phyloP scores from a whole-genome alignment of 2,797 vertebrate genomes.

The Bryconaethiops microstoma region DNA sequence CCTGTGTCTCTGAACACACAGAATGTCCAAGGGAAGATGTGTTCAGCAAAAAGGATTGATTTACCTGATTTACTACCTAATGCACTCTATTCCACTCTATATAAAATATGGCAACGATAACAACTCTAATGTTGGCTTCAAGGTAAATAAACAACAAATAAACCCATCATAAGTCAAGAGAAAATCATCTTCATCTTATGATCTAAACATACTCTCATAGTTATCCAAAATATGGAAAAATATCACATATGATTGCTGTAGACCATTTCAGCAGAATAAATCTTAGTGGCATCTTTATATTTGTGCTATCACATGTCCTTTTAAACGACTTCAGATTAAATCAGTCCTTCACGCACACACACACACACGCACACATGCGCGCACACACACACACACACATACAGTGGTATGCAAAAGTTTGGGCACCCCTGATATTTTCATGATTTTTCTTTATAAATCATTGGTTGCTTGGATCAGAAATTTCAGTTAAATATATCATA shows the following conservation, averaged over 20 bases:
- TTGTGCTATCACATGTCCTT: constrained; percentile 34
- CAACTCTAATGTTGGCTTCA: neutral
- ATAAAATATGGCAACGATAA: neutral
- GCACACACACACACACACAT: too few species aligned
- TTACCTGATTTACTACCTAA: neutral
- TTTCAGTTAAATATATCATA: too few species aligned
- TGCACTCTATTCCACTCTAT: neutral
- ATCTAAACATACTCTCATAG: neutral
- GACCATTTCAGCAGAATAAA: neutral
- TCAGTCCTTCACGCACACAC: neutral
- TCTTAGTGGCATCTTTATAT: constrained; percentile 20
- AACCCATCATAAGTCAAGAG: neutral
- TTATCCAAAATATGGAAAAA: neutral
- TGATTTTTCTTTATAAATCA: too few species aligned
- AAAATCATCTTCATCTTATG: neutral
- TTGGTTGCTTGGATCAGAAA: too few species aligned
- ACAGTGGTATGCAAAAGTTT: too few species aligned
- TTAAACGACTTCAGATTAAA: constrained; percentile 24
- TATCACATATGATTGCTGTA: neutral
- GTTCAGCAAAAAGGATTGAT: neutral
- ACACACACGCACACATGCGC: neutral
- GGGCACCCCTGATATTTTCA: too few species aligned
- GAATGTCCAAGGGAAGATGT: neutral
- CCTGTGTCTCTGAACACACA: too few species aligned
- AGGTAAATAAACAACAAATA: neutral